Percentiles rank a stretch among this genome's conserved stretches.
phyloP scores from a whole-genome alignment of 2,888 invertebrate genomes.

The Tanytarsus gracilentus region DNA sequence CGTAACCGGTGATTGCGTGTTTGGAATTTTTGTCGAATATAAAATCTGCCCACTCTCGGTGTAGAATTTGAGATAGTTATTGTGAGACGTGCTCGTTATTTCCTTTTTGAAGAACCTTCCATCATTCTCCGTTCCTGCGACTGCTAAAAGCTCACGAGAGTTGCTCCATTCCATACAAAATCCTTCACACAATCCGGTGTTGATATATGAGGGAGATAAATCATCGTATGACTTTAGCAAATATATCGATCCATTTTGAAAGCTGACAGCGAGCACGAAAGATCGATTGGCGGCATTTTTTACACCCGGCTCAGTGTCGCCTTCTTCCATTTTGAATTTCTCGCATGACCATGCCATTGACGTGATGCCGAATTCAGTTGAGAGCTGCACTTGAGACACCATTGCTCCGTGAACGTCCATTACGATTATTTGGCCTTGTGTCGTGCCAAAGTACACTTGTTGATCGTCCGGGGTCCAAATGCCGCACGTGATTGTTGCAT shows the following conservation, averaged over 20 bases:
- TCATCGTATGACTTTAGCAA: conserved; percentile 88
- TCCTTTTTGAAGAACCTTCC: conserved; percentile 32
- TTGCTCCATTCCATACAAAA: conserved; percentile 95
- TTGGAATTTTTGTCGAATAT: conserved; percentile 71
- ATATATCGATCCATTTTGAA: conserved; percentile 83
- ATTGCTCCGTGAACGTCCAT: conserved; percentile 96
- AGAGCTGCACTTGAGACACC: conserved; percentile 86
- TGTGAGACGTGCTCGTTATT: conserved; percentile 50
- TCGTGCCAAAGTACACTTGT: conserved; percentile 93
- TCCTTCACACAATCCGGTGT: conserved; percentile 71
- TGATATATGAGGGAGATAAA: conserved; percentile 77
- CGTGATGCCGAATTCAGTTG: conserved; percentile 75
- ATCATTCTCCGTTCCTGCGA: conserved; percentile 62
- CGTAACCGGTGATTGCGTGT: conserved; percentile 71
- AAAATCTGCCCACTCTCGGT: conserved; percentile 74
- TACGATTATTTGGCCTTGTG: conserved; percentile 87
- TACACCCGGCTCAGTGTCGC: conserved; percentile 56
- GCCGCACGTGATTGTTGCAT: conserved; percentile 89
- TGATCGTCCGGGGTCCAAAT: conserved; percentile 98
- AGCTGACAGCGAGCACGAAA: conserved; percentile 77
- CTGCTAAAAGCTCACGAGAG: conserved; percentile 82
- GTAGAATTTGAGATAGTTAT: conserved; percentile 84
- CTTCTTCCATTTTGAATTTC: conserved; percentile 96
- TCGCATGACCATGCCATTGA: conserved; percentile 96
- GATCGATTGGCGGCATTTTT: conserved; percentile 53